Evolutionary conservation across 2,113 vertebrate genomes (phyloP).

Genomic region (Carollia perspicillata): DNA sequence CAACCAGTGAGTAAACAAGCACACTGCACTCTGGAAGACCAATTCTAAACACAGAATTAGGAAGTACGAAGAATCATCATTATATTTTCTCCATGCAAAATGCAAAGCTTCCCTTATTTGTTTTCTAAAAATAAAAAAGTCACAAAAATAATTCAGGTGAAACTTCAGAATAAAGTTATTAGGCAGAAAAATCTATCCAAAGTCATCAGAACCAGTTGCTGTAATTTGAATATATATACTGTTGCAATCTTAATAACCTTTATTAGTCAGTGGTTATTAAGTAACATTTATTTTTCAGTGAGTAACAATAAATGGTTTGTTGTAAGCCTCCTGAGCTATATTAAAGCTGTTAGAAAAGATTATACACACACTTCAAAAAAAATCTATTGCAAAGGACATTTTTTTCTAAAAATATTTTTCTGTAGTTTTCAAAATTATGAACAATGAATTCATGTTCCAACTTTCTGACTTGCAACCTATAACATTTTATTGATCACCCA

Average conservation of each 20-base stretch:
- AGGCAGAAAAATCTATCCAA: constrained; percentile 49
- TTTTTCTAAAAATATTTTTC: constrained; percentile 25
- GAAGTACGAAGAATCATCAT: constrained; percentile 19
- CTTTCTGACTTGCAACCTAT: background rate
- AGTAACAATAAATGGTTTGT: constrained; percentile 13
- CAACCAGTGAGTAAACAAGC: background rate
- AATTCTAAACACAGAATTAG: constrained; percentile 10
- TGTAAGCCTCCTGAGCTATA: background rate
- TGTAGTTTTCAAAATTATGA: background rate
- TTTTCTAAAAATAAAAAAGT: constrained; percentile 36
- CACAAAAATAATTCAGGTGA: constrained; percentile 42
- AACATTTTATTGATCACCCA: constrained; percentile 21
- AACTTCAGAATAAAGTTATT: constrained; percentile 53
- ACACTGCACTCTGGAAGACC: background rate
- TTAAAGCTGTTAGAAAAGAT: background rate
- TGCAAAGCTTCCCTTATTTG: constrained; percentile 45
- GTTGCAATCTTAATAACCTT: constrained; percentile 49
- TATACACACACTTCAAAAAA: background rate
- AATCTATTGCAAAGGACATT: background rate
- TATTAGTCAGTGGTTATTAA: constrained; percentile 49
- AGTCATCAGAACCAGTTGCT: constrained; percentile 48
- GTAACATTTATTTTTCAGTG: background rate
- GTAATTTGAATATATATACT: constrained; percentile 53
- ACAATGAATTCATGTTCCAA: background rate
- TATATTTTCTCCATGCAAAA: constrained; percentile 7